phyloP scores from a whole-genome alignment of 2,113 vertebrate species.

The Ariopsis seemanni region DNA sequence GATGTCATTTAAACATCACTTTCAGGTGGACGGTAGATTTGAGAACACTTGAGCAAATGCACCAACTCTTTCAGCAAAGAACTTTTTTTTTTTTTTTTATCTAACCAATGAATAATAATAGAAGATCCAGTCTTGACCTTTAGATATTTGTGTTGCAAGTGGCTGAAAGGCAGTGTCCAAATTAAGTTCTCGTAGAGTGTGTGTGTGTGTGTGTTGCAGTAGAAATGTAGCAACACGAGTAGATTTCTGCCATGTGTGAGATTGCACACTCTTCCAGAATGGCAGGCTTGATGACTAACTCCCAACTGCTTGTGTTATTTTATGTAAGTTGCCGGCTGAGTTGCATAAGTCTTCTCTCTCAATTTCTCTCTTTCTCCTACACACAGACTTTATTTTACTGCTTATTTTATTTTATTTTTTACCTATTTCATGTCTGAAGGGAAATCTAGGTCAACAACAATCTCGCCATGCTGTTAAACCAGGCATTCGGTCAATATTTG shows the following conservation, averaged over 20 bases:
- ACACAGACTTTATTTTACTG: not conserved
- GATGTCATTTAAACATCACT: not conserved
- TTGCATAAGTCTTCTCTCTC: conserved; percentile 51
- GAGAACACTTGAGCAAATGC: not conserved
- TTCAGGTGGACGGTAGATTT: not conserved
- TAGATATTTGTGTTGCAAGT: conserved; percentile 23
- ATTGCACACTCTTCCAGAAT: conserved; percentile 30
- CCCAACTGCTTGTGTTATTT: conserved; percentile 32
- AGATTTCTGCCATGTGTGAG: conserved; percentile 47
- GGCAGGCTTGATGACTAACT: conserved; percentile 45
- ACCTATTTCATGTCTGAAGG: conserved; percentile 25
- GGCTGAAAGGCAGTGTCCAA: conserved; percentile 22
- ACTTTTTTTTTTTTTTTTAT: not conserved
- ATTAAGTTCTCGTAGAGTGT: conserved; percentile 16
- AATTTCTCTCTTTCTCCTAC: conserved; percentile 1
- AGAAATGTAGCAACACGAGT: conserved; percentile 21
- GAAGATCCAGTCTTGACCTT: conserved; percentile 22
- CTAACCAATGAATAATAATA: not conserved
- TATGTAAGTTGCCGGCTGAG: conserved; percentile 47
- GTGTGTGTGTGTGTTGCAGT: conserved; percentile 1
- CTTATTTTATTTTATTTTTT: not conserved
- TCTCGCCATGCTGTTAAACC: conserved; percentile 3
- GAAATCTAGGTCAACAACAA: conserved; percentile 33
- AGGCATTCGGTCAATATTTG: conserved; percentile 20
- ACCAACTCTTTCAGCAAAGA: not conserved